phyloP scores from a whole-genome alignment of 37 sponge, comb jelly and placozoan species.

The Chondrosia reniformis region DNA sequence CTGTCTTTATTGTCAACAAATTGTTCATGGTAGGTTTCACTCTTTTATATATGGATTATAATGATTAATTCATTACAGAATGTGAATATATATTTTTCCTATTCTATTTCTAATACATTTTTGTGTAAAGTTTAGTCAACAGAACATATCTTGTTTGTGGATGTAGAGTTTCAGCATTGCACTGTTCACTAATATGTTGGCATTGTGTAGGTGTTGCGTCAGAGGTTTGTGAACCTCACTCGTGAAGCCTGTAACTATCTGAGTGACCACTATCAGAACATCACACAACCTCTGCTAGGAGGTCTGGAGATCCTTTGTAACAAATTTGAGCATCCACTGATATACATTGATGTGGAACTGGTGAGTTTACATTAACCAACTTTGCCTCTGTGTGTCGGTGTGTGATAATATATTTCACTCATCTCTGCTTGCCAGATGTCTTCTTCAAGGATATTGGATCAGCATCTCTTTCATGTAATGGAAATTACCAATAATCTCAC shows the following conservation, averaged over 20 bases:
- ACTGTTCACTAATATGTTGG: neutral
- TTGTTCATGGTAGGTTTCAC: constrained; percentile 36
- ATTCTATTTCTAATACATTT: neutral
- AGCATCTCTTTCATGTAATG: constrained; percentile 56
- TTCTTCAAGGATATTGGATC: constrained; percentile 29
- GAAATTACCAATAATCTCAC: constrained; percentile 55
- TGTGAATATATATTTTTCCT: neutral
- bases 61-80: neutral
- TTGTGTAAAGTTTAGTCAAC: neutral
- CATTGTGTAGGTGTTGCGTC: constrained; percentile 16
- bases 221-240: constrained; percentile 50
- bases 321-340: constrained; percentile 55
- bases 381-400: too few relatives aligned
- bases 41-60: neutral
- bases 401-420: neutral
- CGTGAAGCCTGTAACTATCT: constrained; percentile 69
- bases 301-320: constrained; percentile 49
- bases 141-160: neutral
- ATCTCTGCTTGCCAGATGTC: neutral
- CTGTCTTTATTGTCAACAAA: constrained; percentile 60
- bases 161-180: neutral
- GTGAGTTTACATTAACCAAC: constrained; percentile 46
- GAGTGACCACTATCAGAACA: constrained; percentile 35
- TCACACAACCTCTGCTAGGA: constrained; percentile 50
- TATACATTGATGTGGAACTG: constrained; percentile 61